These are phyloP conservation scores for Gallinago stenura DNA, from an alignment of 2,797 vertebrate genomes.

Conservation along the genomic window DNA sequence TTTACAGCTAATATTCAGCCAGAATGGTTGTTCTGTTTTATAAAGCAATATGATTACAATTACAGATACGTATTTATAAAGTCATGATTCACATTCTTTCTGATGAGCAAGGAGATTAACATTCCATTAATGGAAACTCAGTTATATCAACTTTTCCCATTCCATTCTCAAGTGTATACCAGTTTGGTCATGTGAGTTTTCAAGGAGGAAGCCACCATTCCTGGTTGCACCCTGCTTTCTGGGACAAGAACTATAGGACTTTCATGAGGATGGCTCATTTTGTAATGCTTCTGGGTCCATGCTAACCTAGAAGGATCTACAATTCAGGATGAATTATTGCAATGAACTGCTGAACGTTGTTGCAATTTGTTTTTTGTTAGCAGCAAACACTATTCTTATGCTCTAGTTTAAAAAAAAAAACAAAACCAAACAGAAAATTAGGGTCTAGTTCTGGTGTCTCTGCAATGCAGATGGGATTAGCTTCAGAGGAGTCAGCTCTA, in stretches of 20 bases:
- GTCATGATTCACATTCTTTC: background rate
- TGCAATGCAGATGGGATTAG: background rate
- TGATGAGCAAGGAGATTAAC: conserved; percentile 1
- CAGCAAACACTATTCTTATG: accelerated
- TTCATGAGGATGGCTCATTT: background rate
- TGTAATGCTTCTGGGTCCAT: accelerated
- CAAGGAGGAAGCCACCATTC: background rate
- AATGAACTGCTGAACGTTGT: background rate
- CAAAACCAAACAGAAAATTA: background rate
- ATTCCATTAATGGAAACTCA: conserved; percentile 22
- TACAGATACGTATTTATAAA: background rate
- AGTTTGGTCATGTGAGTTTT: background rate
- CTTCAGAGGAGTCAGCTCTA: background rate
- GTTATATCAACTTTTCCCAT: background rate
- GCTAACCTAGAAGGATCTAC: background rate
- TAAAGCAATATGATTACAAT: background rate
- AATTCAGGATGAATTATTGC: background rate
- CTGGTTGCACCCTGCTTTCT: background rate
- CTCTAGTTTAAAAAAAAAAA: background rate
- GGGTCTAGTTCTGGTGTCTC: background rate
- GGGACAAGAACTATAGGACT: background rate
- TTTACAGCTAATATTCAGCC: background rate
- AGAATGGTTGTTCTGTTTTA: background rate
- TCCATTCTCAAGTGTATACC: background rate
- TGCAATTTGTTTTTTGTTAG: background rate